Evolutionary conservation across 2,113 vertebrate species (phyloP).

Genomic region (Eublepharis macularius): DNA sequence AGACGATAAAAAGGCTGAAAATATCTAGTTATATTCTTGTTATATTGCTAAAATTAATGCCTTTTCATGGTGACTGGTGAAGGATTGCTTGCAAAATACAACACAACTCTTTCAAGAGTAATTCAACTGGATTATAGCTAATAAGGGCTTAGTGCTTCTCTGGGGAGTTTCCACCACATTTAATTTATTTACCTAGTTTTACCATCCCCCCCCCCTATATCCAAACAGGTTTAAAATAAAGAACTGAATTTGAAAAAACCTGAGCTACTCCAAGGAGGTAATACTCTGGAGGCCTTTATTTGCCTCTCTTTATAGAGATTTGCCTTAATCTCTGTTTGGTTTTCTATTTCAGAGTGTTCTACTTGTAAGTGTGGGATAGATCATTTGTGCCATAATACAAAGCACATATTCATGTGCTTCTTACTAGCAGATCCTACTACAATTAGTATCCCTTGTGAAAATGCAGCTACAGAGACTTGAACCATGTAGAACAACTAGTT

Average conservation of each 20-base stretch:
- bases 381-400: constrained; percentile 27
- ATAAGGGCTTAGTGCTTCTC: background rate
- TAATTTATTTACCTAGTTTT: constrained; percentile 25
- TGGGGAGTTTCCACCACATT: background rate
- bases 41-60: background rate
- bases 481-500: background rate
- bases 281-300: background rate
- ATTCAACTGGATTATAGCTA: constrained; percentile 28
- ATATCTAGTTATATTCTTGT: background rate
- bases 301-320: constrained; percentile 11
- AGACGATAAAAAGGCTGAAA: background rate
- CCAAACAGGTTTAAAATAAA: constrained; percentile 26
- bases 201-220: constrained; percentile 3
- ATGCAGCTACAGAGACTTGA: constrained; percentile 31
- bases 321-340: constrained; percentile 31
- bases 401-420: constrained; percentile 38
- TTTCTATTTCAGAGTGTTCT: constrained; percentile 14
- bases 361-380: background rate
- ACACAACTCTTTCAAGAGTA: constrained; percentile 16
- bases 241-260: constrained; percentile 25
- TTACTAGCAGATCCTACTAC: constrained; percentile 23
- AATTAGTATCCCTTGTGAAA: constrained; percentile 34
- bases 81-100: constrained; percentile 16
- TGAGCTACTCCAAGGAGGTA: constrained; percentile 12
- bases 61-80: background rate